Evolutionary conservation across 2,113 vertebrate genomes (phyloP).

Genomic region (Laticauda colubrina): DNA sequence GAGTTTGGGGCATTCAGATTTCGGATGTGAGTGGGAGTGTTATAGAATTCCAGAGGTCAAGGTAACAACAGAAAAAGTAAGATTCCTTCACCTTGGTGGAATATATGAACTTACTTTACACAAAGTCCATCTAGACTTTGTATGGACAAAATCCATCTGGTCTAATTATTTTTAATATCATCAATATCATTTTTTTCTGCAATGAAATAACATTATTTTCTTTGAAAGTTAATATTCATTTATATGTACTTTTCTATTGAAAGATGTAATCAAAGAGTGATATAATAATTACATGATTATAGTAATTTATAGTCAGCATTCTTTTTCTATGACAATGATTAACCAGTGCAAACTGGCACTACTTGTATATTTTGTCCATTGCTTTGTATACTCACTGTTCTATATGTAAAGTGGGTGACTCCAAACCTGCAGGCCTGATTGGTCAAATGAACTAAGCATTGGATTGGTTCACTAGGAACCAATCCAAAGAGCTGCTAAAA

Average conservation of each 20-base stretch:
- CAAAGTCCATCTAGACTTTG: background rate
- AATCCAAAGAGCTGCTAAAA: no score
- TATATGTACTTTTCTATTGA: background rate
- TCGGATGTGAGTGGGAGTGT: background rate
- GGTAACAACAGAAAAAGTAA: background rate
- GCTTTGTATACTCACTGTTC: background rate
- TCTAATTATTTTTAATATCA: background rate
- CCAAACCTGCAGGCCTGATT: no score
- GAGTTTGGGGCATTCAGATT: background rate
- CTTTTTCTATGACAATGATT: no score
- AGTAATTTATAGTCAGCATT: background rate
- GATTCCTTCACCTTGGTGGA: background rate
- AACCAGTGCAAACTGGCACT: no score
- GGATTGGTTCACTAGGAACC: no score
- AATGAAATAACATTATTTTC: slow-evolving; percentile 5
- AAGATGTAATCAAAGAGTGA: background rate
- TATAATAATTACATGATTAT: background rate
- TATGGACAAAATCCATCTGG: no score
- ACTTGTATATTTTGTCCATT: background rate
- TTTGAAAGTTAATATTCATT: background rate
- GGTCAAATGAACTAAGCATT: no score
- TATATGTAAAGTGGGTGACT: no score
- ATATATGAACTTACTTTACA: background rate
- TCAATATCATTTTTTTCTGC: background rate
- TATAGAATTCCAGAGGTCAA: background rate